Evolutionary conservation across 2,888 invertebrate genomes (phyloP).

Genomic region (Allolobophora icterica): DNA sequence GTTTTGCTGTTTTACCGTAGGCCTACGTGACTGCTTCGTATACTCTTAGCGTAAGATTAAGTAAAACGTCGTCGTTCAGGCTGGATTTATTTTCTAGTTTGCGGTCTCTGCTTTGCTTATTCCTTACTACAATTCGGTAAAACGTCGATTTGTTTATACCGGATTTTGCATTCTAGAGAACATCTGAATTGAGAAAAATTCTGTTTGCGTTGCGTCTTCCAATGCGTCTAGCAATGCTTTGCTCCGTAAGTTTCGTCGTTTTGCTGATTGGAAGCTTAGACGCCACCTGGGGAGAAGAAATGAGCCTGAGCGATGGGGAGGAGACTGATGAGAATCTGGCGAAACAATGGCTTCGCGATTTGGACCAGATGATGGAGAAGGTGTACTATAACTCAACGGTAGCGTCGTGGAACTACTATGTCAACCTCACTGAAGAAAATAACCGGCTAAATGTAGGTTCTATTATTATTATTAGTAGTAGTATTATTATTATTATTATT

Average conservation of each 20-base stretch:
- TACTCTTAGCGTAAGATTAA: no score
- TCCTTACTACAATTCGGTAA: no score
- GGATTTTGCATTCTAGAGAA: no score
- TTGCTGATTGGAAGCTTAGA: background rate
- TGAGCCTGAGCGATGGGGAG: background rate
- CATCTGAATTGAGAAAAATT: no score
- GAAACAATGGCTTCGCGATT: background rate
- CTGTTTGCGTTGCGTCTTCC: background rate
- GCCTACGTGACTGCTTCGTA: no score
- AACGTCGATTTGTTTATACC: no score
- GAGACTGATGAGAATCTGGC: background rate
- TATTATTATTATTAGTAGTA: background rate
- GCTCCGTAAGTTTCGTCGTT: background rate
- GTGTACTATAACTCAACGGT: background rate
- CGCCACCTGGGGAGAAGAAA: background rate
- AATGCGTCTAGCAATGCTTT: background rate
- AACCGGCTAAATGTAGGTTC: background rate
- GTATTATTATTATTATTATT: conserved; percentile 41
- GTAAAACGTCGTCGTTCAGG: no score
- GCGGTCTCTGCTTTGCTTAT: no score
- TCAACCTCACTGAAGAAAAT: background rate
- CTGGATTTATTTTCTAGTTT: no score
- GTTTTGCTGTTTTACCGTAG: no score
- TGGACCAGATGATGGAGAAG: background rate
- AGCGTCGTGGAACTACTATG: background rate